Conservation (phyloP, 2,113 vertebrate species). For the Leucopsar rothschildi region DNA sequence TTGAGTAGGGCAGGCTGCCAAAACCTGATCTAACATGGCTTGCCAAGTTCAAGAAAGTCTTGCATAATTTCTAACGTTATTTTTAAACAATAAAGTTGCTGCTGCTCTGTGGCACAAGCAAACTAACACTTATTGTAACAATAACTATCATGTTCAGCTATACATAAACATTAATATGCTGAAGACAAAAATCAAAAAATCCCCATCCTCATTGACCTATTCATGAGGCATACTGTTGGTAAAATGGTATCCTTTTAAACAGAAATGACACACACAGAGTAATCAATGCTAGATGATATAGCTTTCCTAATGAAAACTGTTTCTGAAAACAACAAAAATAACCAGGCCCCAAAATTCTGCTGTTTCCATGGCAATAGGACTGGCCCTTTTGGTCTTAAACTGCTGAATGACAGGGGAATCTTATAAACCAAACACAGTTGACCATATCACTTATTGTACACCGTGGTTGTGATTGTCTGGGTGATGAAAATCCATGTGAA, state of each 20-base stretch:
- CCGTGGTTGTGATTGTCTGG: neutral
- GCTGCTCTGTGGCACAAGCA: neutral
- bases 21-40: neutral
- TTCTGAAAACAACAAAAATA: neutral
- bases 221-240: constrained; percentile 51
- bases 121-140: neutral
- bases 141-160: neutral
- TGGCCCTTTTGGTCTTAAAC: neutral
- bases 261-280: constrained; percentile 3
- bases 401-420: constrained; percentile 36
- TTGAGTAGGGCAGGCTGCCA: neutral
- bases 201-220: constrained; percentile 11
- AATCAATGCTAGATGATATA: neutral
- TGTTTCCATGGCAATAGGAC: neutral
- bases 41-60: neutral
- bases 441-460: neutral
- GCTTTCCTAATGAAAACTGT: neutral
- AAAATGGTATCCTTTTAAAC: constrained; percentile 32
- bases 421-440: constrained; percentile 6
- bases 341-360: neutral
- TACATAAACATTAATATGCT: neutral
- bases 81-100: neutral
- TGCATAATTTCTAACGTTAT: neutral
- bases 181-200: constrained; percentile 15
- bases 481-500: neutral